Base-by-base conservation (phyloP, 2,797 vertebrate genomes). In the Channallabes apus region DNA sequence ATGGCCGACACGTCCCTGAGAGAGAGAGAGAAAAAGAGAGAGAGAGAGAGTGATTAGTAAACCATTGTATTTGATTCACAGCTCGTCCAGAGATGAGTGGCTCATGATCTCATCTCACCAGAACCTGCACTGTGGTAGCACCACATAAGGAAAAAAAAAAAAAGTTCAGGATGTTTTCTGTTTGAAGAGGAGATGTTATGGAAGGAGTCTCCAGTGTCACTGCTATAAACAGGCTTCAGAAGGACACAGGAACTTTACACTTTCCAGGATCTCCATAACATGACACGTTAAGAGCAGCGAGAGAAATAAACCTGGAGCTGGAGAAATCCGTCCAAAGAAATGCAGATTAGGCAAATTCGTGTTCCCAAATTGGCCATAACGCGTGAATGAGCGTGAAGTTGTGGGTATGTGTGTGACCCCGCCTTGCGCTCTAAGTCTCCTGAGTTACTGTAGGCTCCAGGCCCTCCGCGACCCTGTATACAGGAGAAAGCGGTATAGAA, bases 1-100 rank as follows among this genome's bases (percentile, higher is more conserved):
- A 99, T 1, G 96, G 97, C 86, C 97, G 94, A 89, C 98, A 97
- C 1, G 96, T 95, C 3, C 97, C 98, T 99, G 93, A 18, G 59
- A 82, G n/a, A 84, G 27, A 77, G 15, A 75, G 22, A 20, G 15
- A 54, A n/a, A 54, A 8, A 87, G 12, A 59, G n/a, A 72, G 64
- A 73, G 73, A 18, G 59, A 54, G 7, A 77, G 9, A 77, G 9
- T 20, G 22, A 20, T 58, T 58, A 58, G 17, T 59, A 46, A 46
- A 11, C 46, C 46, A 46, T 11, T 46, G 46, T 9, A 0, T 46
- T 59, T 20, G 58, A 59, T 59, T 1, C 18, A 64, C 6, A 68
- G 65, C 15, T 67, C 27, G 20, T 68, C 27, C n/a, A 29, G 46
- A 46, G 46, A 11, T 18, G 67, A 69, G 29, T 3, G 18, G 46